Base-by-base conservation (phyloP, 2,797 vertebrate genomes). In the Falco cherrug region DNA sequence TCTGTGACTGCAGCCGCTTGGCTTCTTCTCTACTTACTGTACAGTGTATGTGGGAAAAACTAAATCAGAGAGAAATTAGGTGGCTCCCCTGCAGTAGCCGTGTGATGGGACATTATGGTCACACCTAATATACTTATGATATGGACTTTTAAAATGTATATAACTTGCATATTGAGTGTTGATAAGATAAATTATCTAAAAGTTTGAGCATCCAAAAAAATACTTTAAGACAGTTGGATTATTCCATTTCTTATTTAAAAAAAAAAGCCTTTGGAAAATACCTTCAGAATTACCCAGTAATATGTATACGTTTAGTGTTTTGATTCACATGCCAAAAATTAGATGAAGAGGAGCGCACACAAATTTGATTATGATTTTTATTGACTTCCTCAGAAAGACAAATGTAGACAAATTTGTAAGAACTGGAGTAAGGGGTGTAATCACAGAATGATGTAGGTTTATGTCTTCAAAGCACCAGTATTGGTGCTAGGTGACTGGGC, bases 11-110 rank as follows among this genome's bases (percentile, higher is more conserved):
- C 14, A n/a, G 51, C 11, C 7, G 1, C 26, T 29, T 5, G 70
- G 35, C 13, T 10, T 31, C 16, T 29, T 12, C 41, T n/a, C 6
- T 11, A 2, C 10, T 17, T 33, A 28, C 28, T 5, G 24, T 41
- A 41, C 19, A 3, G 17, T 29, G 65, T 6, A 4, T 4, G 0
- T 1, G 6, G 37, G 50, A 43, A 45, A 9, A 69, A 26, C 5
- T 19, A 16, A 53, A 64, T 21, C 3, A 0, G 17, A 20, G 63
- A 9, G 33, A 18, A 53, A 16, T 41, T 1, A 7, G 39, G 17
- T 39, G 50, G 13, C 28, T 70, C 11, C 12, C 12, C 37, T 5
- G 71, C 41, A 5, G n/a, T 7, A n/a, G 15, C 47, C 1, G 0
- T 47, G n/a, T 6, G 5, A 21, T 31, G 60, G 3, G 26, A 17